Percentiles rank a stretch among this genome's conserved stretches.
Conservation (phyloP, 1,140 invertebrate species). For the Chrysomallon squamiferum region DNA sequence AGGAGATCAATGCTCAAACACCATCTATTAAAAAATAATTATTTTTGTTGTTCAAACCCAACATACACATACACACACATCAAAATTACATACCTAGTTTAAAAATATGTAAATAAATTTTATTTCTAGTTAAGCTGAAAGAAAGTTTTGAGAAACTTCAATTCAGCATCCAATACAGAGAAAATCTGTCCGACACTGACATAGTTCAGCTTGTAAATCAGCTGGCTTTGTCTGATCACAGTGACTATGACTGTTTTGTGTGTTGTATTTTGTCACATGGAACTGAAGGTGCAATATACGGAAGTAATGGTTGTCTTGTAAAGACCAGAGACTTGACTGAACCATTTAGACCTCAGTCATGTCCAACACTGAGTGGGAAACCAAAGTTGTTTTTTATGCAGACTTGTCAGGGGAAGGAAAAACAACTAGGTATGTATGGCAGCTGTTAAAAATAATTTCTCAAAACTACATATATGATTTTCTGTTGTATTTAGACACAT, state of each 20-base stretch:
- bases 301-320: conserved; percentile 41
- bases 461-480: no score
- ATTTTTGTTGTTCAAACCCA: no score
- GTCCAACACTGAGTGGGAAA: conserved; percentile 48
- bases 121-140: conserved; percentile 35
- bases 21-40: no score
- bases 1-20: no score
- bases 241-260: conserved; percentile 44
- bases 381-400: conserved; percentile 63
- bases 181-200: conserved; percentile 22
- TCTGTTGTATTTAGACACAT: no score
- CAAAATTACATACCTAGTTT: neutral
- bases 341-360: conserved; percentile 43
- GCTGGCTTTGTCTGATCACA: conserved; percentile 20
- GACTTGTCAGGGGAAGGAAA: conserved; percentile 59
- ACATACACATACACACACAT: neutral
- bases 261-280: conserved; percentile 57
- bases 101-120: conserved; percentile 1
- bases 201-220: conserved; percentile 17
- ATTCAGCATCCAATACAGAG: conserved; percentile 19
- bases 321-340: conserved; percentile 45
- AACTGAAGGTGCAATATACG: conserved; percentile 44
- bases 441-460: no score
- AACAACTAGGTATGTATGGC: conserved; percentile 38
- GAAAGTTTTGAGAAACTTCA: conserved; percentile 33